These are phyloP conservation scores for Ophion ellenae DNA, from an alignment of 2,888 invertebrate genomes.

Conservation along the genomic window DNA sequence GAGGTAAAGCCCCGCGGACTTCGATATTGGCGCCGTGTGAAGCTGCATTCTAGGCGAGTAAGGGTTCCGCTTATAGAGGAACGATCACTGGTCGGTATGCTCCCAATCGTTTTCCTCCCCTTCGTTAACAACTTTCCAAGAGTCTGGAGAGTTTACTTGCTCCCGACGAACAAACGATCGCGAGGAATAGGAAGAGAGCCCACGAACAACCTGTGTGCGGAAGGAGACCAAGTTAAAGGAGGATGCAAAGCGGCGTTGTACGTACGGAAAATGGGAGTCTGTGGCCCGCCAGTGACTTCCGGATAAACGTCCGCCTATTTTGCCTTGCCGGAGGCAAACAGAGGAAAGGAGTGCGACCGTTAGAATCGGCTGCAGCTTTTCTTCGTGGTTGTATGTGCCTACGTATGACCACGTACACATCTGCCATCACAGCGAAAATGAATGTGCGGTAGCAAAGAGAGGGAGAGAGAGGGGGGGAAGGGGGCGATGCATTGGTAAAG, in stretches of 20 bases:
- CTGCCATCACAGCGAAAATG: conserved; percentile 59
- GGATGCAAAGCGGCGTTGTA: conserved; percentile 54
- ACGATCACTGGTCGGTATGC: conserved; percentile 32
- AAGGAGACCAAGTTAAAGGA: conserved; percentile 31
- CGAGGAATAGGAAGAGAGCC: conserved; percentile 60
- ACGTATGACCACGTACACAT: conserved; percentile 57
- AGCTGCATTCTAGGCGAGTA: conserved; percentile 21
- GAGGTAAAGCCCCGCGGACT: conserved; percentile 27
- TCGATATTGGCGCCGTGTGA: conserved; percentile 26
- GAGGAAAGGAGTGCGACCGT: conserved; percentile 66
- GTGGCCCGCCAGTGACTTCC: conserved; percentile 69
- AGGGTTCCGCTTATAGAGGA: conserved; percentile 17
- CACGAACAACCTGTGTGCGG: conserved; percentile 34
- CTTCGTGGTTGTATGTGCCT: conserved; percentile 51
- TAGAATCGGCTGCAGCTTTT: conserved; percentile 64
- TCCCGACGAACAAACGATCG: conserved; percentile 73
- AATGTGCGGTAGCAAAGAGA: conserved; percentile 62
- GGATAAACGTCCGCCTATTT: conserved; percentile 72
- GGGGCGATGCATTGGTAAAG: conserved; percentile 41
- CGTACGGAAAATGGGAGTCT: conserved; percentile 67
- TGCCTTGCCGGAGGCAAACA: conserved; percentile 57
- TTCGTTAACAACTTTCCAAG: conserved; percentile 66
- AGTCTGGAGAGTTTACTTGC: conserved; percentile 75
- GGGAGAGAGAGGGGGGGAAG: conserved; percentile 32
- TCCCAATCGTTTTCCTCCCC: conserved; percentile 52